A percentile compares a stretch with the other conserved stretches of the same genome.
Conservation (phyloP, 2,797 vertebrate species). For the Chelidonichthys spinosus region DNA sequence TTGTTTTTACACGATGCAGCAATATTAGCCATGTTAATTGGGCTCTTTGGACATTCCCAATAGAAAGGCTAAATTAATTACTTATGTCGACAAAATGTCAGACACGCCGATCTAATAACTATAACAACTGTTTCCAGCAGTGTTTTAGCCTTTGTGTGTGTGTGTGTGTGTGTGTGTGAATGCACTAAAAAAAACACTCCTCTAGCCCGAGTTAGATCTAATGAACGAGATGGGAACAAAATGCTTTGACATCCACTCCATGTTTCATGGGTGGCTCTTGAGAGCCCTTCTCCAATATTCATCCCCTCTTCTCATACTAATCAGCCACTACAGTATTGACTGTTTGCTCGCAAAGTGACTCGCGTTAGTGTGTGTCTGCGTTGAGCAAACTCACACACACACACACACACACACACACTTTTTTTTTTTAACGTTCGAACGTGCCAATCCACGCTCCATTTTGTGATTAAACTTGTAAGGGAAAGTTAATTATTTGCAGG, state of each 20-base stretch:
- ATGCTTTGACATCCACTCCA: slow-evolving; percentile 78
- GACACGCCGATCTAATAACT: slow-evolving; percentile 84
- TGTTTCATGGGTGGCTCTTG: slow-evolving; percentile 72
- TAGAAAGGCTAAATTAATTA: slow-evolving; percentile 87
- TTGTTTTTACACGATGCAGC: slow-evolving; percentile 86
- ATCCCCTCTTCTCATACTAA: slow-evolving; percentile 72
- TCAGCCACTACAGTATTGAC: slow-evolving; percentile 71
- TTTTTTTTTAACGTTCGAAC: slow-evolving; percentile 32
- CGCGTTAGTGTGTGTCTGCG: slow-evolving; percentile 25
- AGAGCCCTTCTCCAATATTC: slow-evolving; percentile 74
- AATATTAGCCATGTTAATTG: slow-evolving; percentile 87
- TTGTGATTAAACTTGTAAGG: slow-evolving; percentile 47
- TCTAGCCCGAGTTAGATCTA: slow-evolving; percentile 65
- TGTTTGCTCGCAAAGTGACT: slow-evolving; percentile 71
- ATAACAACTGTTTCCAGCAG: slow-evolving; percentile 69
- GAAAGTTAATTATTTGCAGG: slow-evolving; percentile 47
- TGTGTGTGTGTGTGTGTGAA: slow-evolving; percentile 23
- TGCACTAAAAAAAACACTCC: slow-evolving; percentile 47
- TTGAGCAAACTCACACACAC: slow-evolving; percentile 31
- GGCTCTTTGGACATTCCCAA: slow-evolving; percentile 87
- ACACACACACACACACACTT: too few relatives aligned
- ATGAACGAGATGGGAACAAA: slow-evolving; percentile 79
- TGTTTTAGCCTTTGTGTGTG: slow-evolving; percentile 38
- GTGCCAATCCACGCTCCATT: slow-evolving; percentile 48
- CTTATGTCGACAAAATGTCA: slow-evolving; percentile 87